Evolutionary conservation across 1,140 invertebrate species (phyloP), one percentile per base, ranked within the genome.

Genomic region (Papilio machaon): DNA sequence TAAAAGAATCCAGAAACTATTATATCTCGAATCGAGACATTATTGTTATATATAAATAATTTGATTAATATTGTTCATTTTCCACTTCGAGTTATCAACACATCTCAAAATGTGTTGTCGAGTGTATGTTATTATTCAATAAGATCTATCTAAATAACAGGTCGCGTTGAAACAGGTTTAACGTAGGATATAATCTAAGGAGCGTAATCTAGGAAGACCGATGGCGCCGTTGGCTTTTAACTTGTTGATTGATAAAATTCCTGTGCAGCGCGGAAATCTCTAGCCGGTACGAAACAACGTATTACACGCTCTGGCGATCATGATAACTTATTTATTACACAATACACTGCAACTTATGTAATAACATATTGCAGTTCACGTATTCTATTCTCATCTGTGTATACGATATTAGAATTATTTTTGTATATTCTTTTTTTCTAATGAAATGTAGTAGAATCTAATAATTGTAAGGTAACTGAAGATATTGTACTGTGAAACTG

Each of bases 211-310:
- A 64, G 77, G 38, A 64, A 64, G 77, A 79, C 17, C 73, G 46
- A 46, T 79, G 77, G 77, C 76, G 76, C 54, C 76, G 54, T 35
- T 30, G 77, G 77, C 6, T 78, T 60, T 75, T 49, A 78, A 54
- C 23, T 79, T 67, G 76, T 64, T 78, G 77, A 79, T 79, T 79
- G 77, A 79, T 79, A 79, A 79, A 79, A 79, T 79, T 79, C 77
- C 77, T 79, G 2, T 4, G 11, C 58, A 64, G 58, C 43, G 77
- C 77, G 77, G 77, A 79, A 67, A 79, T 79, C 64, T 79, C 35
- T 79, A 13, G 54, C 30, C 15, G 15, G 17, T 79, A 64, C 30
- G 46, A 67, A 64, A 79, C 58, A 79, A 23, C 52, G 52, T 35
- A 13, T 38, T 64, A 67, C 58, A 46, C 35, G 54, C 58, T 79